Conservation (phyloP, 2,113 vertebrate genomes). For the Channa argus region DNA sequence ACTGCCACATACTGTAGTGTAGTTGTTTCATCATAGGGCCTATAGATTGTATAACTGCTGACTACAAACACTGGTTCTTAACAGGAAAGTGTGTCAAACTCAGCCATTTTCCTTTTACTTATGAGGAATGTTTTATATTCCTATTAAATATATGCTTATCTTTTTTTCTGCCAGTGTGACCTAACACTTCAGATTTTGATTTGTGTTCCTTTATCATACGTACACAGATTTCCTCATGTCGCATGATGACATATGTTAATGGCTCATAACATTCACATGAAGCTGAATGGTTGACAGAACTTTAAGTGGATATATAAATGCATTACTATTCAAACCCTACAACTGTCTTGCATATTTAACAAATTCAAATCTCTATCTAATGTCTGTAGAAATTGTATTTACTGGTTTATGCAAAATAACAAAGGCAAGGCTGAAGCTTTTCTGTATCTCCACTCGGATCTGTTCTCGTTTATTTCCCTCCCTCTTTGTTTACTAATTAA, state of each 20-base stretch:
- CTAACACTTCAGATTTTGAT: background rate
- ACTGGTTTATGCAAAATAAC: constrained; percentile 1
- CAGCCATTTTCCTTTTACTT: constrained; percentile 15
- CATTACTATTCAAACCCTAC: background rate
- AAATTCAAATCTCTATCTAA: background rate
- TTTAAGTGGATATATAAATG: background rate
- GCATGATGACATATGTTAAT: background rate
- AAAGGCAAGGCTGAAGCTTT: background rate
- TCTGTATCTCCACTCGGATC: constrained; percentile 6
- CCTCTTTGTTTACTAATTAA: background rate
- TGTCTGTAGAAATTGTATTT: constrained; percentile 11
- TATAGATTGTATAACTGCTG: constrained; percentile 17
- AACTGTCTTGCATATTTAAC: background rate
- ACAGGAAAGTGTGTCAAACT: constrained; percentile 2
- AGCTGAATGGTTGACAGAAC: background rate
- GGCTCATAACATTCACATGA: background rate
- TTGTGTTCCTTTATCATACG: constrained; percentile 10
- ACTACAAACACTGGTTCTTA: background rate
- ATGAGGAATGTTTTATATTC: background rate
- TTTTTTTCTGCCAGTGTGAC: background rate
- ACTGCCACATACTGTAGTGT: background rate
- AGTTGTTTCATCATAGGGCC: constrained; percentile 25
- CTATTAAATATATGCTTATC: constrained; percentile 4
- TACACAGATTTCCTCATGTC: background rate
- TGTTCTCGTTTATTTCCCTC: background rate